Conservation (phyloP, 2,888 invertebrate genomes). For the Callimorpha dominula region DNA sequence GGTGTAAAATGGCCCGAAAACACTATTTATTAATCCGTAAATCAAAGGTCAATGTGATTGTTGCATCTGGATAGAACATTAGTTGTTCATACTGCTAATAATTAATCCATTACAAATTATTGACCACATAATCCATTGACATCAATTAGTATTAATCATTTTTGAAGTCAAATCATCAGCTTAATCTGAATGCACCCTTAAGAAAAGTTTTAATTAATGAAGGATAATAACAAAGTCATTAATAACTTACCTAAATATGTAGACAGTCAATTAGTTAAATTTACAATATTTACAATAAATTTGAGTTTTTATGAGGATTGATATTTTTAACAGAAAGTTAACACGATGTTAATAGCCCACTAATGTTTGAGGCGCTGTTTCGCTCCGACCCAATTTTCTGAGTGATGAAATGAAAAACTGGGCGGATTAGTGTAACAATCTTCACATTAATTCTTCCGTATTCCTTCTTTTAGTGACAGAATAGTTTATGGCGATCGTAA, state of each 20-base stretch:
- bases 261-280: conserved; percentile 54
- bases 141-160: neutral
- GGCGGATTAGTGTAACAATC: conserved; percentile 62
- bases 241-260: conserved; percentile 36
- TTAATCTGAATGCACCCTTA: too few species aligned
- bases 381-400: conserved; percentile 67
- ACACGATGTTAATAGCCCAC: conserved; percentile 77
- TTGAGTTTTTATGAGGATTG: conserved; percentile 57
- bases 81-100: neutral
- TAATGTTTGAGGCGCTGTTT: conserved; percentile 65
- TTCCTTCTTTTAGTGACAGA: conserved; percentile 65
- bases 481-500: conserved; percentile 66
- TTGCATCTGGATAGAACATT: neutral
- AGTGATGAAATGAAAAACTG: conserved; percentile 66
- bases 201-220: conserved; percentile 21
- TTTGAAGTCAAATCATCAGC: neutral
- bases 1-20: neutral
- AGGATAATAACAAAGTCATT: conserved; percentile 39
- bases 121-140: neutral
- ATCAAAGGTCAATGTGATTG: too few species aligned
- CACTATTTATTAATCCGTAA: neutral
- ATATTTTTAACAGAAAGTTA: conserved; percentile 73
- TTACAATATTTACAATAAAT: conserved; percentile 49
- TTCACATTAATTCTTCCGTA: conserved; percentile 68
- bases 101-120: neutral